phyloP scores from a whole-genome alignment of 1,140 invertebrate genomes.

The Sitobion miscanthi region DNA sequence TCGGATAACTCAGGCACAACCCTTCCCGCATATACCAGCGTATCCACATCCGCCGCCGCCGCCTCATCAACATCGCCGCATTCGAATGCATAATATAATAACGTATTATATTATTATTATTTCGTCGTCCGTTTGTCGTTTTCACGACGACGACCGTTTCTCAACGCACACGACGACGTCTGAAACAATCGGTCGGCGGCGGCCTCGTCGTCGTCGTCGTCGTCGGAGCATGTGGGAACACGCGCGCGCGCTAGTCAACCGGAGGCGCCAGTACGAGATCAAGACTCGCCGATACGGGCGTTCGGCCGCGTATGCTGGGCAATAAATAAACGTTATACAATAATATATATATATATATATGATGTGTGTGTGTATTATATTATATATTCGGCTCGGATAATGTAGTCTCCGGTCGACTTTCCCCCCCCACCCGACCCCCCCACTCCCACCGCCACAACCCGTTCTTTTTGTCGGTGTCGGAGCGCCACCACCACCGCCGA shows the following conservation, averaged over 20 bases:
- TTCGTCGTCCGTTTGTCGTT: background rate
- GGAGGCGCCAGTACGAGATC: constrained; percentile 53
- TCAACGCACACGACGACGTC: constrained; percentile 36
- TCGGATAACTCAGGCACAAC: background rate
- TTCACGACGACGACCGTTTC: constrained; percentile 20
- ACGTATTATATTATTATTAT: background rate
- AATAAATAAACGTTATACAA: constrained; percentile 47
- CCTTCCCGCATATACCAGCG: background rate
- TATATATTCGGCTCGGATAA: background rate
- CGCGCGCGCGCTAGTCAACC: background rate
- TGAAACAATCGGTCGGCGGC: constrained; percentile 33
- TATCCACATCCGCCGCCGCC: too few relatives aligned
- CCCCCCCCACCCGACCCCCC: background rate
- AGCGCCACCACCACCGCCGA: background rate
- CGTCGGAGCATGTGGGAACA: background rate
- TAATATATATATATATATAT: background rate
- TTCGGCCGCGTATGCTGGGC: background rate
- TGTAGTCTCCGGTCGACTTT: background rate
- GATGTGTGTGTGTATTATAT: background rate
- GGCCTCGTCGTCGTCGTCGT: background rate
- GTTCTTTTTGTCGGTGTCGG: constrained; percentile 41
- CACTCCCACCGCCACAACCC: background rate
- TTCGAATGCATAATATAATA: constrained; percentile 16
- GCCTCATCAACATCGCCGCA: background rate
- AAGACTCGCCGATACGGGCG: constrained; percentile 8